phyloP scores from a whole-genome alignment of 2,113 vertebrate genomes.

The Otolemur garnettii region DNA sequence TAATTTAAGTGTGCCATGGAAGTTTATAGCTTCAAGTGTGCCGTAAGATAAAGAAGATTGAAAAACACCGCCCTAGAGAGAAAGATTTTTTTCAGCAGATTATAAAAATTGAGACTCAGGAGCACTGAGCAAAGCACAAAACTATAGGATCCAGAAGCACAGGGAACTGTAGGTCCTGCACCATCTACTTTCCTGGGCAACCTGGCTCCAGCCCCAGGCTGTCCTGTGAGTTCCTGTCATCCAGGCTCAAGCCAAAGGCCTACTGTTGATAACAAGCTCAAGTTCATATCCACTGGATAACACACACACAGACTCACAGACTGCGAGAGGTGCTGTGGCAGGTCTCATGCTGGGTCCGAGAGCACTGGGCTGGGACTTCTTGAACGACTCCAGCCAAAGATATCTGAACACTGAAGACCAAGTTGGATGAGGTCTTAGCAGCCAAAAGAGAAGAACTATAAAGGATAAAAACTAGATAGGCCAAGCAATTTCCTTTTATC shows the following conservation, averaged over 20 bases:
- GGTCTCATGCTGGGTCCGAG: background rate
- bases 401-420: background rate
- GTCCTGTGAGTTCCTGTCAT: background rate
- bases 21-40: too few species aligned
- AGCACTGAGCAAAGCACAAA: slow-evolving; percentile 13
- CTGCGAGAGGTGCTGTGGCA: background rate
- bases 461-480: background rate
- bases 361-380: background rate
- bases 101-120: background rate
- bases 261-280: background rate
- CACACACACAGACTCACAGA: background rate
- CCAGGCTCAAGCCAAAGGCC: background rate
- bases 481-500: background rate
- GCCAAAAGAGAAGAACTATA: background rate
- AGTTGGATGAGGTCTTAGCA: background rate
- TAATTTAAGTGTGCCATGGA: too few species aligned
- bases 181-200: background rate
- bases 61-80: background rate
- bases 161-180: background rate
- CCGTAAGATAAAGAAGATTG: too few species aligned
- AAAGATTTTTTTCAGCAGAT: background rate
- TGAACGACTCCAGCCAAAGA: background rate
- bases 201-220: background rate
- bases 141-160: background rate
- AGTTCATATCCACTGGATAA: background rate